Percentiles rank a stretch among this genome's conserved stretches.
Evolutionary conservation across 2,797 vertebrate species (phyloP).

Genomic region (Phoebastria nigripes): DNA sequence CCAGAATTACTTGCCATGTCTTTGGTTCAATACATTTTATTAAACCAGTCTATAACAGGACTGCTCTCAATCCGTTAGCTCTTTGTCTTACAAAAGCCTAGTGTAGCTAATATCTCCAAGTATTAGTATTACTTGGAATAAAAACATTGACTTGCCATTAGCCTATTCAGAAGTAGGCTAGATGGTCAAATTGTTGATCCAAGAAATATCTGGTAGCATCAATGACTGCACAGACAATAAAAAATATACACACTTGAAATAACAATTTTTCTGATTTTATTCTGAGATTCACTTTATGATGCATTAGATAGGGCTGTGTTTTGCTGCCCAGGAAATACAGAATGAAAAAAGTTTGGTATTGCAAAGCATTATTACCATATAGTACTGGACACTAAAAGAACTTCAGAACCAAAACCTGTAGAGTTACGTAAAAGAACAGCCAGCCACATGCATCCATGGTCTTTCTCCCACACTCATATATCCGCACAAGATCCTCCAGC

Average conservation of each 20-base stretch:
- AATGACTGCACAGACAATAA: not conserved
- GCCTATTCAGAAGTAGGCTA: not conserved
- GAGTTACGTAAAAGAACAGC: not conserved
- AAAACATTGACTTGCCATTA: not conserved
- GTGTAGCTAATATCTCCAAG: not conserved
- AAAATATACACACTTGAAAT: not conserved
- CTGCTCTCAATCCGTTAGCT: not conserved
- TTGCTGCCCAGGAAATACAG: not conserved
- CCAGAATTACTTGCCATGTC: not conserved
- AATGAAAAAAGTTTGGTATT: not conserved
- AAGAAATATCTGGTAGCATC: not conserved
- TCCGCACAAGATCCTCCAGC: not conserved
- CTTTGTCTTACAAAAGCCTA: not conserved
- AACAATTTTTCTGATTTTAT: not conserved
- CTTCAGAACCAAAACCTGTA: not conserved
- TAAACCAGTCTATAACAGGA: not conserved
- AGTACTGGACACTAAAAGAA: not conserved
- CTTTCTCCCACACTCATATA: not conserved
- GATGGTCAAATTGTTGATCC: not conserved
- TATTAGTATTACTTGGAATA: not conserved
- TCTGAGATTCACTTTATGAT: not conserved
- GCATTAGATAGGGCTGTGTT: not conserved
- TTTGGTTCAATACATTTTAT: not conserved
- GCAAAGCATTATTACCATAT: not conserved
- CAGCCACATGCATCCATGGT: not conserved